Percentiles rank a stretch among this genome's conserved stretches.
These are phyloP conservation scores for Holothuria glaberrima DNA, from an alignment of 35 echinoderm and acorn worm species.

Conservation along the genomic window DNA sequence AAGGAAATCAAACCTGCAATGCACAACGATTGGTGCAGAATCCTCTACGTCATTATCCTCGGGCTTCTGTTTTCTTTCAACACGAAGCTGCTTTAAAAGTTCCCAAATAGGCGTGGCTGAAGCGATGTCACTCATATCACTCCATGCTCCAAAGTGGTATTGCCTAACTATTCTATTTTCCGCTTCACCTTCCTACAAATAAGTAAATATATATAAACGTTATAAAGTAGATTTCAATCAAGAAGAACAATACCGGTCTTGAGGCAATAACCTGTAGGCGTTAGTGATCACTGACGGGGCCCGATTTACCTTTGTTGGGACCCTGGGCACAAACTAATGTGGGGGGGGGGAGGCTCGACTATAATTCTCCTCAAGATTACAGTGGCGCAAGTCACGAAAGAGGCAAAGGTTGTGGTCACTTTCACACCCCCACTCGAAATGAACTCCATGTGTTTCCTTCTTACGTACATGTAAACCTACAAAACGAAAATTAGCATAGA, in stretches of 20 bases:
- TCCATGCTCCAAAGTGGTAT: slow-evolving; percentile 42
- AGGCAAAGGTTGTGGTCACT: too few species aligned
- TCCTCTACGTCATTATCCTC: not conserved
- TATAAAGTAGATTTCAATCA: not conserved
- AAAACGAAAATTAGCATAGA: too few species aligned
- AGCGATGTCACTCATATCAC: slow-evolving; percentile 44
- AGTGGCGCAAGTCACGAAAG: too few species aligned
- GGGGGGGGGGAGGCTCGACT: too few species aligned
- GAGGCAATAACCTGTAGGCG: not conserved
- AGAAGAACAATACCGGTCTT: not conserved
- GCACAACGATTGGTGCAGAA: slow-evolving; percentile 27
- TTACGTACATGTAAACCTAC: too few species aligned
- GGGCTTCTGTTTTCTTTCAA: slow-evolving; percentile 14
- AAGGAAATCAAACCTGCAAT: slow-evolving; percentile 5
- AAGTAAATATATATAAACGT: not conserved
- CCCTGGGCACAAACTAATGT: not conserved
- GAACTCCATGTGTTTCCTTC: too few species aligned
- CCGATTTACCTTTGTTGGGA: not conserved
- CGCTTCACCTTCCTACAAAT: slow-evolving; percentile 11
- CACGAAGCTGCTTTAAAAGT: slow-evolving; percentile 31
- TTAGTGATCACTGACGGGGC: not conserved
- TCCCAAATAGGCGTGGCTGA: slow-evolving; percentile 55
- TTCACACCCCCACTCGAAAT: too few species aligned
- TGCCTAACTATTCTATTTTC: slow-evolving; percentile 18
- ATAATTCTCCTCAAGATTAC: too few species aligned